Conservation (phyloP, 2,113 vertebrate species). For the Ploceus nigricollis region DNA sequence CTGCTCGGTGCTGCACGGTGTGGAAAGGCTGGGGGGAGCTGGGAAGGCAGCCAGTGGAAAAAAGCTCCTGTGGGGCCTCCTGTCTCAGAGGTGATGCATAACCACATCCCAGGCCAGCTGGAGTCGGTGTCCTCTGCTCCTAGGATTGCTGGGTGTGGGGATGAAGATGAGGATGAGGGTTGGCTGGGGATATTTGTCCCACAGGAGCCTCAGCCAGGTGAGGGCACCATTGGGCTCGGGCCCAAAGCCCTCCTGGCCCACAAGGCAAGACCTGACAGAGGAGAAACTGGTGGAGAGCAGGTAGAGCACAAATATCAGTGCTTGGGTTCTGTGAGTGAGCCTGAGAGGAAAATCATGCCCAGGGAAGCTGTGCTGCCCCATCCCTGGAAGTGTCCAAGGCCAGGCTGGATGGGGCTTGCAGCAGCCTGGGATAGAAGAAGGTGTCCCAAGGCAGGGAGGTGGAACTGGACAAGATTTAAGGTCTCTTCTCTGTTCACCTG, state of each 20-base stretch:
- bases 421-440: rapidly evolving
- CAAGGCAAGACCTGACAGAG: not conserved
- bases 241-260: not conserved
- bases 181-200: not conserved
- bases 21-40: rapidly evolving
- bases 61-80: not conserved
- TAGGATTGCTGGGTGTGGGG: not conserved
- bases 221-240: not conserved
- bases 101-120: not conserved
- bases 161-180: not conserved
- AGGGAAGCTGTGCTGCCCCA: not conserved
- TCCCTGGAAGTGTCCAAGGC: not conserved
- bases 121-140: not conserved
- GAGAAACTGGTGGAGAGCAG: not conserved
- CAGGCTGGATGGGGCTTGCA: not conserved
- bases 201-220: not conserved
- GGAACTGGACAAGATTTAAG: not conserved
- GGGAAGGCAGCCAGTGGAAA: not conserved
- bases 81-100: rapidly evolving
- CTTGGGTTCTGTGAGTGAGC: not conserved
- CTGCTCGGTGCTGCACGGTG: not conserved
- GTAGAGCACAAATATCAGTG: rapidly evolving
- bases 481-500: not conserved
- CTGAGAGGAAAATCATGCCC: not conserved
- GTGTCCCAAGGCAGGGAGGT: not conserved